Conservation (phyloP, 1,140 invertebrate genomes). For the Drosophila repletoides region DNA sequence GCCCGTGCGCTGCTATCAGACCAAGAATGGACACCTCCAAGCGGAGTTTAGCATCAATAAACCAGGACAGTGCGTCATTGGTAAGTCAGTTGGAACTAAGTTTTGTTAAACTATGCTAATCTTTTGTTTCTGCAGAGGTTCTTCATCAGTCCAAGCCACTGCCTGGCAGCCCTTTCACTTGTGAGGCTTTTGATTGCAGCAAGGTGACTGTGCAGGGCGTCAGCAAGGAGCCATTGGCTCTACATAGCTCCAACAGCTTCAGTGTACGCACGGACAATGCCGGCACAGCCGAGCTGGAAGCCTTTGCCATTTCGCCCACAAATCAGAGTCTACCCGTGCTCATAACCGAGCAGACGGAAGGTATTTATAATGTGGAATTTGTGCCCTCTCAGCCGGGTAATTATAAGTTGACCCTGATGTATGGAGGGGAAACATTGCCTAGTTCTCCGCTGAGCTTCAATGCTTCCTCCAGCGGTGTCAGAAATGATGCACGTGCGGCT, state of each 20-base stretch:
- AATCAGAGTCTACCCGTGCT: conserved; percentile 93
- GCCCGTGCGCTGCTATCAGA: conserved; percentile 96
- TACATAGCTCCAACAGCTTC: conserved; percentile 92
- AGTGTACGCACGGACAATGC: conserved; percentile 95
- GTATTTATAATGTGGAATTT: conserved; percentile 91
- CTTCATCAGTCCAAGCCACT: conserved; percentile 95
- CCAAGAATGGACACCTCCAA: conserved; percentile 95
- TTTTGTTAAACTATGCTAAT: background rate
- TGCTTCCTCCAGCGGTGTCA: conserved; percentile 76
- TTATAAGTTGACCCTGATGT: conserved; percentile 94
- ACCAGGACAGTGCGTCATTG: conserved; percentile 87
- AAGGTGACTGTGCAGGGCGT: conserved; percentile 89
- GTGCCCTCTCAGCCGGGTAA: conserved; percentile 93
- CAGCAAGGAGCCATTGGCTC: conserved; percentile 89
- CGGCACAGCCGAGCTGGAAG: conserved; percentile 94
- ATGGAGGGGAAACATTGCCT: conserved; percentile 88
- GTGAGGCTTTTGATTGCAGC: conserved; percentile 96
- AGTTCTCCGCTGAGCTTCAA: conserved; percentile 86
- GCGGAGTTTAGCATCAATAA: conserved; percentile 95
- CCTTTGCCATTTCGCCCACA: conserved; percentile 94
- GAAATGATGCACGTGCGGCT: conserved; percentile 83
- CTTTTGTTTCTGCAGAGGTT: conserved; percentile 86
- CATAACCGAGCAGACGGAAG: conserved; percentile 88
- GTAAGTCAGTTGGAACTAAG: conserved; percentile 70
- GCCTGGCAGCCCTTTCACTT: conserved; percentile 97